Evolutionary conservation across 2,113 vertebrate species (phyloP), one percentile per base, ranked within the genome.

Genomic region (Casuarius casuarius): DNA sequence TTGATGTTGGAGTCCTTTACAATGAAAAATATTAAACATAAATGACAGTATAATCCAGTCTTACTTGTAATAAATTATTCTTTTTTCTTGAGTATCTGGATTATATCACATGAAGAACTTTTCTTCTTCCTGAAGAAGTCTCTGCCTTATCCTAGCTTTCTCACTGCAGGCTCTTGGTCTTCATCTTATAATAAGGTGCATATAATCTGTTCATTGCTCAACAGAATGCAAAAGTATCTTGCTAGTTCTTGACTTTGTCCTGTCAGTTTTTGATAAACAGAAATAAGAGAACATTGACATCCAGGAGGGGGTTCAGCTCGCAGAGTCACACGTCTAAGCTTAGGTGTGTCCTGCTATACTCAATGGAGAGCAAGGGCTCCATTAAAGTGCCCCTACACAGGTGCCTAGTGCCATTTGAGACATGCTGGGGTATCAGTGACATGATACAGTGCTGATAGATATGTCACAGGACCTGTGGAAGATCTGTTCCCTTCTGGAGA

Each of bases 21-120:
- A 87, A 72, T 90, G 73, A 72, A 87, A 93, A 22, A 68, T 44
- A 77, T 86, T 91, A 94, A 88, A 88, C 56, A 93, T 83, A 95
- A 93, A 93, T 94, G 84, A 75, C 79, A 77, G 46, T 42, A 80
- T 88, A 90, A 91, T 76, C 84, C 79, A 93, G 14, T 28, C 82
- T 74, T 66, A 12, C 16, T 74, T 83, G 68, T 68, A 84, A 88
- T 86, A 74, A 91, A 92, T 96, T 87, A 87, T 83, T 95, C 12
- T 89, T 92, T 92, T 85, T 87, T 62, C 29, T 67, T 77, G 59
- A 73, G 49, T 91, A 92, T 46, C 63, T 93, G 61, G 25, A 52
- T 76, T 85, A 1, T 8, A 93, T 61, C 72, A 88, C 62, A 5
- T 80, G 35, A 89, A 87, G 62, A 92, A 70, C n/a, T 86, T 92